phyloP scores from a whole-genome alignment of 2,113 vertebrate genomes.

The Rhinolophus ferrumequinum region DNA sequence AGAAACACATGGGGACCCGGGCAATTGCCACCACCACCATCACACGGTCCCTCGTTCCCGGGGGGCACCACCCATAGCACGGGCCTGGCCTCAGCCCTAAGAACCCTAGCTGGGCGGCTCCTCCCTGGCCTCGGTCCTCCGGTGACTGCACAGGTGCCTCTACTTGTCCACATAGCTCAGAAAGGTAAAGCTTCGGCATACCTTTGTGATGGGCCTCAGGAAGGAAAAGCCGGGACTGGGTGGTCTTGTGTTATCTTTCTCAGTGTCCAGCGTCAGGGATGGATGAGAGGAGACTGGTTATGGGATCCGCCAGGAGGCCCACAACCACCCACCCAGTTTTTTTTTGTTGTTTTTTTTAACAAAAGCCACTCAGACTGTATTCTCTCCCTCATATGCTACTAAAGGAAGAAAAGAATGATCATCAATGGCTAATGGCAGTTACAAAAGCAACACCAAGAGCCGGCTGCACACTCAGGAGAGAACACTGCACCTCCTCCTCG shows the following conservation, averaged over 20 bases:
- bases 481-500: background rate
- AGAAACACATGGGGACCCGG: background rate
- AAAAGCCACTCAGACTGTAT: slow-evolving; percentile 61
- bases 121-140: slow-evolving; percentile 60
- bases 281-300: background rate
- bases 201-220: too few species aligned
- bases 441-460: rapidly evolving
- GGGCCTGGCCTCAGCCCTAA: slow-evolving; percentile 69
- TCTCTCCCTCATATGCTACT: background rate
- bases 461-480: slow-evolving; percentile 36
- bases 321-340: background rate
- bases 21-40: background rate
- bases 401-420: background rate
- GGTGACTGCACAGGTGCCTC: slow-evolving; percentile 90
- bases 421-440: background rate
- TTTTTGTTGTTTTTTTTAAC: too few species aligned
- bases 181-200: background rate
- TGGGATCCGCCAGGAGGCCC: background rate
- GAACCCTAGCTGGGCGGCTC: background rate
- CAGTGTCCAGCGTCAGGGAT: background rate
- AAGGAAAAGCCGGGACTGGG: background rate
- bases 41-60: background rate
- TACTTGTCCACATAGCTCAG: slow-evolving; percentile 93
- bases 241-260: background rate
- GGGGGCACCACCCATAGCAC: background rate